Evolutionary conservation across 2,113 vertebrate genomes (phyloP).

Genomic region (Xyliphius kryptos): DNA sequence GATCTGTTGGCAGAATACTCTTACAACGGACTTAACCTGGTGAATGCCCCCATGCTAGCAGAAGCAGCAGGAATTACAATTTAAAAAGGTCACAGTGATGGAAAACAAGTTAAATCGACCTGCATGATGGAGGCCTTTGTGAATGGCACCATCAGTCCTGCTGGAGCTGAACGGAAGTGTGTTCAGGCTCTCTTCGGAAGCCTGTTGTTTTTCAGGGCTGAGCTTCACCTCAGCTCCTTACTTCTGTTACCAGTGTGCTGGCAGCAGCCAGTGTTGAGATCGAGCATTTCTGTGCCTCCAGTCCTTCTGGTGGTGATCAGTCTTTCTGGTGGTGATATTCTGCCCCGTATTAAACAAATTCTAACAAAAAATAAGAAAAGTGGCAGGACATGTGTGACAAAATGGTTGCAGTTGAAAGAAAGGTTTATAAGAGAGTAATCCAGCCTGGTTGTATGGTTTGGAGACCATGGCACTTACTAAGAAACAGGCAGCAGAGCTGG

Average conservation of each 20-base stretch:
- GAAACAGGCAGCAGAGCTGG: too few species aligned
- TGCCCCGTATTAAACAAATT: too few species aligned
- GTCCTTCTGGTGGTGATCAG: constrained; percentile 55
- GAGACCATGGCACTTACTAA: too few species aligned
- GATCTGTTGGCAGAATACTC: constrained; percentile 66
- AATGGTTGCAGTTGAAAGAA: too few species aligned
- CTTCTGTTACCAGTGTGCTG: constrained; percentile 64
- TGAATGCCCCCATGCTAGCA: constrained; percentile 74
- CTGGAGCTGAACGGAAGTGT: constrained; percentile 64
- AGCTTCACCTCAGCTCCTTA: constrained; percentile 55
- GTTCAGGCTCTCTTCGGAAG: constrained; percentile 72
- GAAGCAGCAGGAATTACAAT: constrained; percentile 74
- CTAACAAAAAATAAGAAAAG: too few species aligned
- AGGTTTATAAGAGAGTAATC: too few species aligned
- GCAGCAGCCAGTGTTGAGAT: constrained; percentile 66
- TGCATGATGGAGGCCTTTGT: constrained; percentile 69
- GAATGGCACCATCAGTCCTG: constrained; percentile 72
- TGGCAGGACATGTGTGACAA: too few species aligned
- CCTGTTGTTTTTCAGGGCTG: constrained; percentile 75
- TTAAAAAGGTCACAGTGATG: constrained; percentile 45
- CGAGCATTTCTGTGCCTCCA: constrained; percentile 75
- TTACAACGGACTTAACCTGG: constrained; percentile 70
- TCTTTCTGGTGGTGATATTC: too few species aligned
- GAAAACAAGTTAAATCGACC: neutral
- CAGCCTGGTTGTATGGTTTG: too few species aligned